Conservation (phyloP, 2,113 vertebrate species). For the Elaphurus davidianus region DNA sequence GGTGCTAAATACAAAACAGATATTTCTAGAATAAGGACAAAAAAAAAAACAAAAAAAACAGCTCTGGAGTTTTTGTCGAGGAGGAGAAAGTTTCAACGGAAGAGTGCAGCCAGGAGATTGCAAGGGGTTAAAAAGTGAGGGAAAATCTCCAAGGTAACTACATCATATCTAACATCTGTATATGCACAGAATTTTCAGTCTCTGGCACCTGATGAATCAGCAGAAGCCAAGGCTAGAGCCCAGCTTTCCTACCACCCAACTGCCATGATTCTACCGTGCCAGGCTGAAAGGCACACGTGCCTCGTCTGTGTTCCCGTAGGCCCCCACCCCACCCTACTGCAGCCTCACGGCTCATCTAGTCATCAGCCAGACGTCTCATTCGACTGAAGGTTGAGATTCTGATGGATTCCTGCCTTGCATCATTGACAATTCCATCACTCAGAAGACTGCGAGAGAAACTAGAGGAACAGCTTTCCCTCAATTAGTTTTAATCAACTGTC, state of each 20-base stretch:
- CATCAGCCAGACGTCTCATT: not conserved
- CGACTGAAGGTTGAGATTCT: not conserved
- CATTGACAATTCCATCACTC: constrained; percentile 30
- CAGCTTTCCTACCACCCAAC: not conserved
- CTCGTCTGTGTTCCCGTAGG: not conserved
- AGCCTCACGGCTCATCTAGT: not conserved
- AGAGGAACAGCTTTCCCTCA: constrained; percentile 7
- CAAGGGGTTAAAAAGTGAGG: not conserved
- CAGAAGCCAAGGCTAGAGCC: not conserved
- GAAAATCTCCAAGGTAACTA: constrained; percentile 27
- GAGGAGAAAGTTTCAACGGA: not conserved
- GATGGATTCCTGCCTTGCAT: constrained; percentile 16
- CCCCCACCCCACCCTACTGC: too few relatives aligned
- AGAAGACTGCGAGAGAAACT: not conserved
- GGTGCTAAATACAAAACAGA: not conserved
- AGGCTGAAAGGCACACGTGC: not conserved
- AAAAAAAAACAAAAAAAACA: not conserved
- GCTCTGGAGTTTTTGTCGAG: not conserved
- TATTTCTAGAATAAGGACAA: not conserved
- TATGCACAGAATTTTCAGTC: not conserved
- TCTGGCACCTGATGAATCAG: not conserved
- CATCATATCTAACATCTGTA: not conserved
- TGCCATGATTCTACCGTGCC: not conserved
- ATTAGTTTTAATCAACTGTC: constrained; percentile 63
- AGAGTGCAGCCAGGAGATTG: not conserved